Evolutionary conservation across 2,797 vertebrate species (phyloP), one percentile per base, ranked within the genome.

Genomic region (Sebastes matsubarae): DNA sequence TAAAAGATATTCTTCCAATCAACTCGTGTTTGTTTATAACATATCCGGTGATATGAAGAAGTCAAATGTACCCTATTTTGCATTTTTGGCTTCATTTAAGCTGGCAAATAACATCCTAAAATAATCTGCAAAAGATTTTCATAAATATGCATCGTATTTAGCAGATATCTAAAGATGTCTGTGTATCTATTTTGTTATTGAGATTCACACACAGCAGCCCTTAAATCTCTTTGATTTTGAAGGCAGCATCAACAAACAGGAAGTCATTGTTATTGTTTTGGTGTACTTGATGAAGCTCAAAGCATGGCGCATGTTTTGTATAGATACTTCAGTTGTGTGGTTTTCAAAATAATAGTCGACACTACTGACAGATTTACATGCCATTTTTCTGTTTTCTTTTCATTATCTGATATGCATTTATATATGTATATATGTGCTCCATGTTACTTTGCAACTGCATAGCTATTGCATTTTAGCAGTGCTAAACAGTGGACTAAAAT

Each of bases 331-430:
- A 66, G 65, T n/a, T 64, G 0, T 18, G 8, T 11, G 11, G 0
- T 59, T 82, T 86, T 88, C 74, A 81, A 55, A 79, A 61, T 79
- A 86, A 46, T 18, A 4, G 16, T 25, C 25, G 4, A 42, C 5
- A 2, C 25, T 10, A 1, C n/a, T 29, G 16, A 2, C 24, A 5
- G 16, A 18, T 32, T 30, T 29, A 22, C 20, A 30, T 12, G 6
- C 5, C 20, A 38, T 69, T 60, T 16, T 29, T 32, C 8, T 30
- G 10, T 14, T 25, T 64, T 38, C 24, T 22, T 38, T 38, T 36
- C 12, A 64, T 36, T 24, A 24, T 58, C 6, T 25, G 12, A 61
- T 61, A n/a, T 32, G 5, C 9, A 63, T 34, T 12, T 63, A 61
- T 61, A 61, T 61, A 61, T 32, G 18, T 30, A 11, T 60, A 60